Evolutionary conservation across 2,797 vertebrate species (phyloP).

Genomic region (Avahi laniger): DNA sequence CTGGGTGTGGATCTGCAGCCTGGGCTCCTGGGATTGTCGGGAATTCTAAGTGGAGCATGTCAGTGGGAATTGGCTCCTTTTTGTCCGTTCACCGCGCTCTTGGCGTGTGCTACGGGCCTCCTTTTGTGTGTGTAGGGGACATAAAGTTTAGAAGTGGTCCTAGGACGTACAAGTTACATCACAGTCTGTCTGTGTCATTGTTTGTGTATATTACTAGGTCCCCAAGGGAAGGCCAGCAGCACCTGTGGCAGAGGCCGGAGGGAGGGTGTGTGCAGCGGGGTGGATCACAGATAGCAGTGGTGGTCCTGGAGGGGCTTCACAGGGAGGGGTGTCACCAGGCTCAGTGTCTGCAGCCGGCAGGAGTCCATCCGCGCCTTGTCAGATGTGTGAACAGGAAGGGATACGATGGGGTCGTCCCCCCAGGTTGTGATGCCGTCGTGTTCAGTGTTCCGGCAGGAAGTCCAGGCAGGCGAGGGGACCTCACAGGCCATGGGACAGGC

Average conservation of each 20-base stretch:
- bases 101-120: background rate
- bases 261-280: background rate
- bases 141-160: background rate
- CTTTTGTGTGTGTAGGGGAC: background rate
- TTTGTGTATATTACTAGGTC: background rate
- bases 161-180: background rate
- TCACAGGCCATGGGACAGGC: too few species aligned
- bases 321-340: background rate
- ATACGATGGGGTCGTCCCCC: too few species aligned
- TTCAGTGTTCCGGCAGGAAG: background rate
- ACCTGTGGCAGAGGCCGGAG: background rate
- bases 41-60: background rate
- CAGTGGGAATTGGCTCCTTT: background rate
- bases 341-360: background rate
- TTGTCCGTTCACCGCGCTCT: rapidly evolving
- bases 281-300: background rate
- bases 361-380: too few species aligned
- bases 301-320: background rate
- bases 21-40: background rate
- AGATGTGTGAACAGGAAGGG: too few species aligned
- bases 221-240: background rate
- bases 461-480: background rate
- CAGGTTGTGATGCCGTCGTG: too few species aligned
- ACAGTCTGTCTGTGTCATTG: background rate
- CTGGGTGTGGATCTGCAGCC: background rate